Evolutionary conservation across 2,797 vertebrate genomes (phyloP), one percentile per base, ranked within the genome.

Genomic region (Gallinago solitaria): DNA sequence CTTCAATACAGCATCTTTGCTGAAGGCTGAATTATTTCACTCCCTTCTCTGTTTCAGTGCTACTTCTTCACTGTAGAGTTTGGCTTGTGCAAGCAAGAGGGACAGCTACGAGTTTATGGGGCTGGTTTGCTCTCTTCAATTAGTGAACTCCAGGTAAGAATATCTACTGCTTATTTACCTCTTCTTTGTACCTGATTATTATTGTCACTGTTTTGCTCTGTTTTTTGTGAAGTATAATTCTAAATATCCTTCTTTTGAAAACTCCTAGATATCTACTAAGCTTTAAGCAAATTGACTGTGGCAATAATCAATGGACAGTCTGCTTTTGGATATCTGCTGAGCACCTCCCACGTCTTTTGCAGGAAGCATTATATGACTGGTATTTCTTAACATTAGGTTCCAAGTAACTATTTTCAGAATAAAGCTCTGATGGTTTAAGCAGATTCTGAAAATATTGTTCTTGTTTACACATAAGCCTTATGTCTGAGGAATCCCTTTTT

Each of bases 1-100:
- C 23, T 28, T 78, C 47, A 35, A 19, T 9, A n/a, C 50, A 70
- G 47, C 11, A 39, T 50, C 51, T 80, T 50, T 89, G 50, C 39
- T 64, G 54, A 69, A 83, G 37, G 27, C 45, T 77, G 60, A 48
- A 33, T 75, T 91, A 8, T 90, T 75, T 85, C 27, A 18, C 11
- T 41, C n/a, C 30, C 15, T 74, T 70, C 90, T 93, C 27, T 96
- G 78, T 97, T 97, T 32, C 97, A 99, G 99, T 99, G 99, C 95
- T 99, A 99, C 89, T 99, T 99, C 98, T 99, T 99, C 90, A 99
- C 99, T 1, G 99, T 99, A 97, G 99, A 99, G 97, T 99, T 99
- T 95, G 99, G 99, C 83, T 97, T 99, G 96, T 99, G 99, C 98
- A 99, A 99, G 97, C 99, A 99, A 96, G 99, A 99, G 60, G 99